A percentile compares a stretch with the other conserved stretches of the same genome.
phyloP scores from a whole-genome alignment of 2,797 vertebrate genomes.

The Arctocebus calabarensis region DNA sequence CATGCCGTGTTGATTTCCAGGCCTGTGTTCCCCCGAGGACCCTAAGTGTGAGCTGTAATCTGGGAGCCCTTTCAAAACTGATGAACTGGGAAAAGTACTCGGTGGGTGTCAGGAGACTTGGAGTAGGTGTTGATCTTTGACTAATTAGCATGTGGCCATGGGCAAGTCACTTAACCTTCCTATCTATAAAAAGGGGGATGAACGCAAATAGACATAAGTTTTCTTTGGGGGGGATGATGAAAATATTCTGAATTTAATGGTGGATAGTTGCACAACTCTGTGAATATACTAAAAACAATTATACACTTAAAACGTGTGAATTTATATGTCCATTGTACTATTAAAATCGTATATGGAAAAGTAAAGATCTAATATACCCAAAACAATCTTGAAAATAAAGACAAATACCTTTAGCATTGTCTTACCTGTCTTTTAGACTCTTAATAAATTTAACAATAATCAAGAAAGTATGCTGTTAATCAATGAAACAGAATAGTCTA shows the following conservation, averaged over 20 bases:
- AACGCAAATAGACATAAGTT: background rate
- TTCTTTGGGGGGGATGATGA: background rate
- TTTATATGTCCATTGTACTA: background rate
- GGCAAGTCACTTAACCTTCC: background rate
- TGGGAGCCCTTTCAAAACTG: background rate
- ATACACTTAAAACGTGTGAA: background rate
- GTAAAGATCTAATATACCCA: background rate
- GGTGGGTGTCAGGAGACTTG: background rate
- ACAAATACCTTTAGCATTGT: background rate
- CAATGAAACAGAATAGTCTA: background rate
- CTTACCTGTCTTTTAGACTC: background rate
- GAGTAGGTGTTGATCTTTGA: background rate
- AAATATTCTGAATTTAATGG: background rate
- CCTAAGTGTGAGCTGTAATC: background rate
- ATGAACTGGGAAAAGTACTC: background rate
- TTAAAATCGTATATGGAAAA: background rate
- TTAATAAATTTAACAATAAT: background rate
- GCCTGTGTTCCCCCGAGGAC: background rate
- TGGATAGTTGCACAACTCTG: background rate
- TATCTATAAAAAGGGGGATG: background rate
- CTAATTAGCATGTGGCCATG: background rate
- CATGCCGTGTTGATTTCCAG: background rate
- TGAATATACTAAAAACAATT: background rate
- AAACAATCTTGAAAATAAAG: background rate
- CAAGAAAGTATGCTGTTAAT: background rate